Percentiles rank a stretch among this genome's conserved stretches.
Evolutionary conservation across 2,888 invertebrate genomes (phyloP).

Genomic region (Lithodes maja): DNA sequence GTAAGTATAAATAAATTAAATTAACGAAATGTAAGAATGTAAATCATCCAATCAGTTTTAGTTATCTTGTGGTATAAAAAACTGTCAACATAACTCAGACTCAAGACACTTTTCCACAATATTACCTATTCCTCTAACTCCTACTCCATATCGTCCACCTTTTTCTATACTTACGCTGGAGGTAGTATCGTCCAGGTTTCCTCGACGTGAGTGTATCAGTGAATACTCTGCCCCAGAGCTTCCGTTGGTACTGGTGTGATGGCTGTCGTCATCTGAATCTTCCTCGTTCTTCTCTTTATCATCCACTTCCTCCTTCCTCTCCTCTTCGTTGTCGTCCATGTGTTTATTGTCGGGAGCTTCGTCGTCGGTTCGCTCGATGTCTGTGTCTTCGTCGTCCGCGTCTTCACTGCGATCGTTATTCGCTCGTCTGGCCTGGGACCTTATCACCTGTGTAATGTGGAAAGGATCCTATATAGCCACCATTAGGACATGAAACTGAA

Average conservation of each 20-base stretch:
- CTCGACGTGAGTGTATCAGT: slow-evolving; percentile 57
- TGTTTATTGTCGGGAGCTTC: not conserved
- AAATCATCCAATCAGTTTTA: too few species aligned
- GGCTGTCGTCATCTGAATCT: slow-evolving; percentile 20
- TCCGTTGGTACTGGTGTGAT: slow-evolving; percentile 57
- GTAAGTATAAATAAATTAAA: not conserved
- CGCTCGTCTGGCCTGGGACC: not conserved
- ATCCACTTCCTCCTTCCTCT: not conserved
- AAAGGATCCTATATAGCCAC: not conserved
- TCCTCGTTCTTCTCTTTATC: slow-evolving; percentile 1
- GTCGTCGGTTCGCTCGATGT: not conserved
- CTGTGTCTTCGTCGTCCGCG: not conserved
- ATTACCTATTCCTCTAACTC: too few species aligned
- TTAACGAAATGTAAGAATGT: too few species aligned
- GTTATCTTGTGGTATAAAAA: too few species aligned
- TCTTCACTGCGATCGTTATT: not conserved
- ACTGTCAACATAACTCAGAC: too few species aligned
- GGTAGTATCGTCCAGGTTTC: slow-evolving; percentile 38
- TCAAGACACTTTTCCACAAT: too few species aligned
- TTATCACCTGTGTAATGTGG: not conserved
- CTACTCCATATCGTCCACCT: too few species aligned
- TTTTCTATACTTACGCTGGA: slow-evolving; percentile 37
- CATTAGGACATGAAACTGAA: not conserved
- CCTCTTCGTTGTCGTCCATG: not conserved
- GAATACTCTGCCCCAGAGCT: slow-evolving; percentile 67